phyloP scores from a whole-genome alignment of 2,888 invertebrate genomes.

The Drosophila eohydei region DNA sequence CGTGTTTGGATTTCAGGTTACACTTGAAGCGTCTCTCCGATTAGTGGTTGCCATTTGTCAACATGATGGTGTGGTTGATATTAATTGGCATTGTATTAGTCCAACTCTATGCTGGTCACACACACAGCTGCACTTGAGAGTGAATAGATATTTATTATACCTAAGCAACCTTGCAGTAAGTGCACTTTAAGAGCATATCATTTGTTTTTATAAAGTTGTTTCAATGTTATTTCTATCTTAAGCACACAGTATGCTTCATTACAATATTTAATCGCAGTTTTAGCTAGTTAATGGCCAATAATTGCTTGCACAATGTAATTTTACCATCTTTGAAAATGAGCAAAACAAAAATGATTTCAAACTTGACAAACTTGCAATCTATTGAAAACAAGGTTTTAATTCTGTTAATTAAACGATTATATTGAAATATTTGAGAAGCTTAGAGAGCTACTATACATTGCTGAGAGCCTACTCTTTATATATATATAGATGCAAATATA shows the following conservation, averaged over 20 bases:
- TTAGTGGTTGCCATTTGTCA: constrained; percentile 80
- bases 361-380: not conserved
- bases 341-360: not conserved
- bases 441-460: too few species aligned
- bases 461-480: too few species aligned
- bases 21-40: constrained; percentile 58
- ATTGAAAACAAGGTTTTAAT: not conserved
- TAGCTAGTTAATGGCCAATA: constrained; percentile 9
- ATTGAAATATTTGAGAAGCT: not conserved
- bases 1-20: constrained; percentile 72
- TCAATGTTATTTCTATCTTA: constrained; percentile 4
- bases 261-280: constrained; percentile 7
- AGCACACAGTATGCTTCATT: not conserved
- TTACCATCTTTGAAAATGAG: not conserved
- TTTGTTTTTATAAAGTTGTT: constrained; percentile 4
- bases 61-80: constrained; percentile 64
- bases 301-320: constrained; percentile 3
- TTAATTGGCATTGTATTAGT: constrained; percentile 75
- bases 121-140: not conserved
- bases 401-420: not conserved
- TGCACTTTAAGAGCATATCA: constrained; percentile 12
- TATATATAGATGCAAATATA: too few species aligned
- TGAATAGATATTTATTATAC: constrained; percentile 4
- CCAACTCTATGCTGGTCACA: constrained; percentile 45
- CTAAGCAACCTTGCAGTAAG: constrained; percentile 19